A percentile compares a stretch with the other conserved stretches of the same genome.
Conservation (phyloP, 2,888 invertebrate genomes). For the Iphiclides podalirius region DNA sequence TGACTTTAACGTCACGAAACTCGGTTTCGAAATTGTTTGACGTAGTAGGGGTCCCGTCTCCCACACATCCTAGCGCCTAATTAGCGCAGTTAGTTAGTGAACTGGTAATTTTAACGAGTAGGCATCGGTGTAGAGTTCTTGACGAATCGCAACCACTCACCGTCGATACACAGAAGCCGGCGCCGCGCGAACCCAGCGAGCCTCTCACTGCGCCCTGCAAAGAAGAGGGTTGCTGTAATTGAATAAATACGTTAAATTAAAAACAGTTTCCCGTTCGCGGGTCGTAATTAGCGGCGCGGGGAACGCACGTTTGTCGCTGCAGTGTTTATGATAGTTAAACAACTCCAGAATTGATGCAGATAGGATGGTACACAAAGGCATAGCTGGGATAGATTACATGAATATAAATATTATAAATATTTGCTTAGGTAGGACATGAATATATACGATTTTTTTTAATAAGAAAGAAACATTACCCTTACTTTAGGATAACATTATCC, state of each 20-base stretch:
- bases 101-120: conserved; percentile 33
- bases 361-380: no score
- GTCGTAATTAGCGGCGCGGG: not conserved
- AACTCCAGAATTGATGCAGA: no score
- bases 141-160: conserved; percentile 39
- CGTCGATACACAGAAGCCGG: conserved; percentile 45
- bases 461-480: no score
- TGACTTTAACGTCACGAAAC: not conserved
- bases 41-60: conserved; percentile 19
- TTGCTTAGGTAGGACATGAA: no score
- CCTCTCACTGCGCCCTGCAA: conserved; percentile 45
- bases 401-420: no score
- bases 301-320: not conserved
- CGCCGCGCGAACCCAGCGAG: conserved; percentile 31
- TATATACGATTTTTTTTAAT: no score
- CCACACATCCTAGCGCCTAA: conserved; percentile 26
- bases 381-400: no score
- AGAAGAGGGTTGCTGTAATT: conserved; percentile 29
- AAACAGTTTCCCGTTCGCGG: not conserved
- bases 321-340: not conserved
- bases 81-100: conserved; percentile 33
- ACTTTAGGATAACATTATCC: no score
- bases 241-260: conserved; percentile 7
- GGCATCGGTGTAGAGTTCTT: conserved; percentile 27
- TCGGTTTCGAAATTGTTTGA: not conserved